phyloP scores from a whole-genome alignment of 2,888 invertebrate genomes.

The Branchinecta sandiegonensis region DNA sequence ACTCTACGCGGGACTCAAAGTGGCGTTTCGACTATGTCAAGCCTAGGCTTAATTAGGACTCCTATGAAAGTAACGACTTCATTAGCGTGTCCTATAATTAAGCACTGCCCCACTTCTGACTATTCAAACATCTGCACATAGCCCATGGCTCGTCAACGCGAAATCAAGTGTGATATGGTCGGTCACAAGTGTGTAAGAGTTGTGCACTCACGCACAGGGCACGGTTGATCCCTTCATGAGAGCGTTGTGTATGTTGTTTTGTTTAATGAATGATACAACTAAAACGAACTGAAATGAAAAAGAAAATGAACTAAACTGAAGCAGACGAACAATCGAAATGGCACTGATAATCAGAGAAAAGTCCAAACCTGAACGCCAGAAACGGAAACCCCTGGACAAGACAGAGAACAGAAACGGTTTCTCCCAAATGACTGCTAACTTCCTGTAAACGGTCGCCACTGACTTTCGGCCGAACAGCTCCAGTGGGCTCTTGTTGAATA shows the following conservation, averaged over 20 bases:
- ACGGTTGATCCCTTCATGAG: no score
- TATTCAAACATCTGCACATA: no score
- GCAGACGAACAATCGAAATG: background rate
- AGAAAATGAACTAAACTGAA: background rate
- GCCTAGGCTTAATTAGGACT: no score
- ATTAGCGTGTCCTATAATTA: no score
- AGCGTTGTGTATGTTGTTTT: no score
- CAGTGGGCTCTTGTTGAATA: conserved; percentile 29
- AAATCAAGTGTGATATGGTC: no score
- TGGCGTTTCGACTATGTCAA: no score
- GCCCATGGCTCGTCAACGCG: no score
- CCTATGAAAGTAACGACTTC: no score
- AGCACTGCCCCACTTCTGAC: no score
- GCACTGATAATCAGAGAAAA: conserved; percentile 23
- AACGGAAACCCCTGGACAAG: conserved; percentile 59
- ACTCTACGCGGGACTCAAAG: no score
- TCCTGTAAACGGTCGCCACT: conserved; percentile 29
- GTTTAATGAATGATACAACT: no score
- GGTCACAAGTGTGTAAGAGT: background rate
- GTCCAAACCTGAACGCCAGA: conserved; percentile 53
- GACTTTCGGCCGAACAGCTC: conserved; percentile 30
- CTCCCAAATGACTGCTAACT: conserved; percentile 28
- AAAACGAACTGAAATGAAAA: background rate
- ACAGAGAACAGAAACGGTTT: conserved; percentile 40
- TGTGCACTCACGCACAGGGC: background rate